phyloP scores from a whole-genome alignment of 2,888 invertebrate genomes.

The Yponomeuta malinellus region DNA sequence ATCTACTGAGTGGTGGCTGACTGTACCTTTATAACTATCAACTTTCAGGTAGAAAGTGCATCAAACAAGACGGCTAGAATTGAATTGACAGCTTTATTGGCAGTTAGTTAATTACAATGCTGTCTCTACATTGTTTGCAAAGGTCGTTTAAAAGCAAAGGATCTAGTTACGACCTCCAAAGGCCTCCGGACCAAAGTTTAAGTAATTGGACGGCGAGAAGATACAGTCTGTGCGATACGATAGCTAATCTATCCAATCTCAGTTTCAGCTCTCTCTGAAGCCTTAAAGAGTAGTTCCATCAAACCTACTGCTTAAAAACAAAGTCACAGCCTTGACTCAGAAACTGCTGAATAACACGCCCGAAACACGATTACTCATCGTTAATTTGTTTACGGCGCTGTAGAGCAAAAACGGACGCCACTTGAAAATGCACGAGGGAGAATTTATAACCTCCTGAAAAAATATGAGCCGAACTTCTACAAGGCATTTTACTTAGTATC shows the following conservation, averaged over 20 bases:
- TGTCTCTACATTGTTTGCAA: neutral
- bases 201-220: slow-evolving; percentile 5
- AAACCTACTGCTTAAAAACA: neutral
- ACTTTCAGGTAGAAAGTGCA: neutral
- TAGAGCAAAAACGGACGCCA: neutral
- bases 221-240: neutral
- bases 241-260: slow-evolving; percentile 6
- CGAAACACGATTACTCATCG: slow-evolving; percentile 1
- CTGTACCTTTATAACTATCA: neutral
- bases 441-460: slow-evolving; percentile 5
- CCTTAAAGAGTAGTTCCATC: slow-evolving; percentile 1
- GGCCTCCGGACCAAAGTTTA: neutral
- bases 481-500: slow-evolving; percentile 32
- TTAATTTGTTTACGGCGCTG: slow-evolving; percentile 3
- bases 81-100: neutral
- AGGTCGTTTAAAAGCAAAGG: neutral
- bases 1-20: neutral
- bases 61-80: neutral
- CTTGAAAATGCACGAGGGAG: neutral
- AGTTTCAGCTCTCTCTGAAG: neutral
- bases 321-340: neutral
- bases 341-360: neutral
- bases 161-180: neutral
- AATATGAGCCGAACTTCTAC: slow-evolving; percentile 19
- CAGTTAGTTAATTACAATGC: neutral